These are phyloP conservation scores for Macropodus opercularis DNA, from an alignment of 2,797 vertebrate genomes.

Conservation along the genomic window DNA sequence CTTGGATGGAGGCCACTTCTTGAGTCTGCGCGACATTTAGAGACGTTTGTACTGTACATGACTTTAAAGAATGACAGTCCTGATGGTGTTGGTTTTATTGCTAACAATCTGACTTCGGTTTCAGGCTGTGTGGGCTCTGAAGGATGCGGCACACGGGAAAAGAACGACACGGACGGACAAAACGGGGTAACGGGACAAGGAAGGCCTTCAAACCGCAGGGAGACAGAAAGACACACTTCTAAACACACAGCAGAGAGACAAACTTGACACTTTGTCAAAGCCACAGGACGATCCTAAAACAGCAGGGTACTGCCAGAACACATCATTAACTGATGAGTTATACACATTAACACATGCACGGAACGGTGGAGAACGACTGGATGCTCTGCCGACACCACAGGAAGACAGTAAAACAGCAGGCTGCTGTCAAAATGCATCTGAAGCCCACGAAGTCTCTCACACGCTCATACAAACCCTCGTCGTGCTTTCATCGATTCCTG, in stretches of 20 bases:
- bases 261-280: slow-evolving; percentile 50
- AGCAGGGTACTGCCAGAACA: slow-evolving; percentile 58
- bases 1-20: too few species aligned
- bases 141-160: slow-evolving; percentile 12
- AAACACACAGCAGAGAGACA: slow-evolving; percentile 41
- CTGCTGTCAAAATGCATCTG: slow-evolving; percentile 33
- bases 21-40: too few species aligned
- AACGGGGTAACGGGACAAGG: slow-evolving; percentile 40
- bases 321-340: slow-evolving; percentile 47
- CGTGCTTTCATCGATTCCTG: not conserved
- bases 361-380: slow-evolving; percentile 12
- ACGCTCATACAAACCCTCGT: slow-evolving; percentile 2
- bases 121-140: slow-evolving; percentile 20
- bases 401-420: slow-evolving; percentile 48
- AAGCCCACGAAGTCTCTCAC: not conserved
- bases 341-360: slow-evolving; percentile 15
- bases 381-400: slow-evolving; percentile 20
- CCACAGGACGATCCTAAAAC: slow-evolving; percentile 68
- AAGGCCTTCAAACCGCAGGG: slow-evolving; percentile 54
- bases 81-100: not conserved
- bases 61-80: not conserved
- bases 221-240: slow-evolving; percentile 7
- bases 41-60: too few species aligned
- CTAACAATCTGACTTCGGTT: slow-evolving; percentile 10
- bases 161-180: slow-evolving; percentile 10